phyloP scores from a whole-genome alignment of 2,888 invertebrate genomes.

The Meliscaeva auricollis region DNA sequence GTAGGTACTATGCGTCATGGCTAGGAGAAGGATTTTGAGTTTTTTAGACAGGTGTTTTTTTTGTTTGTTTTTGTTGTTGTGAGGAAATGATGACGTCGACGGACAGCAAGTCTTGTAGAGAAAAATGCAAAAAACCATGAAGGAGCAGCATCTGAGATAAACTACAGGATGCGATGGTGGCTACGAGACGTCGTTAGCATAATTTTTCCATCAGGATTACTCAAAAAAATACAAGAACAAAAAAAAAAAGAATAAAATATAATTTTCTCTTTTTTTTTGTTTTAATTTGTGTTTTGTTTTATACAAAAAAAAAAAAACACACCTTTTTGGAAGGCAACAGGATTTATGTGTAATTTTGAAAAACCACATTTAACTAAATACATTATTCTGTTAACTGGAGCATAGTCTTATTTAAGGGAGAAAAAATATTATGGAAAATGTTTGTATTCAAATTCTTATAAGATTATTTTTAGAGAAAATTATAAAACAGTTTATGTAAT shows the following conservation, averaged over 20 bases:
- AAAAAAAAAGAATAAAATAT: slow-evolving; percentile 3
- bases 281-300: not conserved
- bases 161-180: slow-evolving; percentile 68
- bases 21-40: slow-evolving; percentile 43
- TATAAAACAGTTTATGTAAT: too few relatives aligned
- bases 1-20: not conserved
- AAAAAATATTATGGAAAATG: too few relatives aligned
- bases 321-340: too few relatives aligned
- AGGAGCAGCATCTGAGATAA: slow-evolving; percentile 53
- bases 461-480: too few relatives aligned
- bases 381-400: too few relatives aligned
- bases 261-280: slow-evolving; percentile 33
- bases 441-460: too few relatives aligned
- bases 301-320: too few relatives aligned
- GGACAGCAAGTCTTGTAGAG: slow-evolving; percentile 1
- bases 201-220: slow-evolving; percentile 71
- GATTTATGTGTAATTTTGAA: too few relatives aligned
- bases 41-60: slow-evolving; percentile 43
- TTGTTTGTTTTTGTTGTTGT: slow-evolving; percentile 18
- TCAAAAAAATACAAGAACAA: slow-evolving; percentile 22
- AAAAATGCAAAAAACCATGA: slow-evolving; percentile 64
- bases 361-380: too few relatives aligned
- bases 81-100: slow-evolving; percentile 1
- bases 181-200: slow-evolving; percentile 76
- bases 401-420: too few relatives aligned